Conservation (phyloP, 2,113 vertebrate genomes). For the Nematolebias whitei region DNA sequence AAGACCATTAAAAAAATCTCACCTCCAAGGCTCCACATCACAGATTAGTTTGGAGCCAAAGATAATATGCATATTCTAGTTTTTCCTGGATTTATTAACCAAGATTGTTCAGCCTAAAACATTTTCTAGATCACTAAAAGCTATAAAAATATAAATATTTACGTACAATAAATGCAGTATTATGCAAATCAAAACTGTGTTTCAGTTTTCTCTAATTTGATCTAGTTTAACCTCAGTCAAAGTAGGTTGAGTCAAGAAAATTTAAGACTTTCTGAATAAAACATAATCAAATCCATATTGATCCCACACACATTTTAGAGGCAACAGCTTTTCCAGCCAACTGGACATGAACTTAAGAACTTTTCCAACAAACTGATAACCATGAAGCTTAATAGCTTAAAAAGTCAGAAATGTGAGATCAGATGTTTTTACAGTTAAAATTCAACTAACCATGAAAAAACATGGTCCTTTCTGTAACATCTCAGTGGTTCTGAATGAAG, state of each 20-base stretch:
- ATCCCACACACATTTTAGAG: too few species aligned
- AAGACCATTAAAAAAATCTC: neutral
- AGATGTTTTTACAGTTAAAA: neutral
- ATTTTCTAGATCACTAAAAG: too few species aligned
- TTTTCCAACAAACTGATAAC: neutral
- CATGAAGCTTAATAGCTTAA: neutral
- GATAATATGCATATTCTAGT: too few species aligned
- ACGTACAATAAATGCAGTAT: too few species aligned
- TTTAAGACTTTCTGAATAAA: too few species aligned
- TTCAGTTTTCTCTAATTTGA: neutral
- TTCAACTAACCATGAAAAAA: neutral
- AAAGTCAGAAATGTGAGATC: neutral
- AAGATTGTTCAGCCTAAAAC: neutral
- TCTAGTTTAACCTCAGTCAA: neutral
- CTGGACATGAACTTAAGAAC: too few species aligned
- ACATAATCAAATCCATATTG: too few species aligned
- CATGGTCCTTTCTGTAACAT: neutral
- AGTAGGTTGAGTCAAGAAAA: neutral
- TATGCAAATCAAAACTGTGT: too few species aligned
- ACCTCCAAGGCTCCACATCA: neutral
- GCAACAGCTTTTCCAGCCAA: too few species aligned
- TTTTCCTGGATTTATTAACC: neutral
- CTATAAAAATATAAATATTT: too few species aligned
- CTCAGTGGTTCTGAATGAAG: neutral
- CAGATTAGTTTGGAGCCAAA: too few species aligned